Base-by-base conservation (phyloP, 2,888 invertebrate species). In the Hirtodrosophila histrioides region DNA sequence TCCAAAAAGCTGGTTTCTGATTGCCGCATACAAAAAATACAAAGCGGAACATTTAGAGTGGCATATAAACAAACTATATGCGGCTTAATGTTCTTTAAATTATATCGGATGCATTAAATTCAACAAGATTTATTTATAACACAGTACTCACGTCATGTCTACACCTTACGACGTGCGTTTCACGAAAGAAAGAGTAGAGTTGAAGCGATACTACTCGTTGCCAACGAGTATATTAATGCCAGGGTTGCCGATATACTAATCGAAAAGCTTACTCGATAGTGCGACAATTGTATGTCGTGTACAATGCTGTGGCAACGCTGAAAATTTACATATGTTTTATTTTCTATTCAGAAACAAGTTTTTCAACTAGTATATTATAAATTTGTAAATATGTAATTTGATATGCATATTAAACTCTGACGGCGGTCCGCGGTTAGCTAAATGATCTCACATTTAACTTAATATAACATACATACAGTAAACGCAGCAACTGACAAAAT, bases 1-100 rank as follows among this genome's bases (percentile, higher is more conserved):
- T 83, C 85, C 88, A 89, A 82, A 88, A 75, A 89, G 91, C 73
- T 91, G 91, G 91, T 91, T 91, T 91, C 75, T 82, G 89, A 90
- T 90, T 91, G 91, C 91, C 66, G 6, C 62, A 29, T 12, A 4
- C 37, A 12, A 3, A 37, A 55, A 70, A 76, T 71, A 63, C 40
- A 8, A 3, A 23, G 8, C 0, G 6, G 3, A 62, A 12, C 54
- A 56, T 46, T 46, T 64, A 64, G 9, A 12, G 40, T 12, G 23
- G 9, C 37, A 39, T 45, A 35, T 8, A 4, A 33, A 11, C 5
- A 1, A 39, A 4, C 0, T 37, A 37, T 5, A 53, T 36, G n/a
- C 4, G 3, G 2, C 0, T 0, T n/a, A 44, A 65, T 29, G 43
- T 56, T 4, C 3, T 23, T 11, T 46, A 35, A 69, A 61, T 51